These are phyloP conservation scores for Toxotes chatareus DNA, from an alignment of 2,113 vertebrate genomes.

Conservation along the genomic window DNA sequence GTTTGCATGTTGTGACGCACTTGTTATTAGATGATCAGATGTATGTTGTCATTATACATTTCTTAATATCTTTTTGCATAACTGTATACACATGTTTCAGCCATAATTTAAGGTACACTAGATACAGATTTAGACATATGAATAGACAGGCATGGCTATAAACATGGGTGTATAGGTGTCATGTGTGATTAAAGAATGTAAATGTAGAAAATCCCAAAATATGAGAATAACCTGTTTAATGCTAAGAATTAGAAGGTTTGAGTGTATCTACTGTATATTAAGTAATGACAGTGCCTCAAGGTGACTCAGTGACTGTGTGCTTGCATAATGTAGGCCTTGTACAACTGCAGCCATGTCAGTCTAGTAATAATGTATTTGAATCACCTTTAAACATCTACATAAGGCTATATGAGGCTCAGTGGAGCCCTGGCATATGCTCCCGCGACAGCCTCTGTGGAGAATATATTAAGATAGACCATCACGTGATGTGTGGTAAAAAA, in stretches of 20 bases:
- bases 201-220: background rate
- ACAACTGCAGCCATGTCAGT: conserved; percentile 32
- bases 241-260: background rate
- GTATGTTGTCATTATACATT: background rate
- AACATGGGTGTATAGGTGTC: background rate
- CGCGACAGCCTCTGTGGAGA: conserved; percentile 13
- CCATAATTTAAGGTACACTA: background rate
- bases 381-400: conserved; percentile 55
- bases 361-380: conserved; percentile 56
- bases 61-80: background rate
- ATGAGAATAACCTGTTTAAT: background rate
- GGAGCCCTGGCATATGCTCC: conserved; percentile 52
- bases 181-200: background rate
- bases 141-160: background rate
- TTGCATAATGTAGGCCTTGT: conserved; percentile 51
- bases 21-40: conserved; percentile 1
- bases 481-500: conserved; percentile 17
- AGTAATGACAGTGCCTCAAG: conserved; percentile 25
- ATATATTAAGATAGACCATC: conserved; percentile 36
- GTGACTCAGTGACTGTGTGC: conserved; percentile 47
- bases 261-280: conserved; percentile 15
- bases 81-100: background rate
- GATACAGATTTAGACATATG: background rate
- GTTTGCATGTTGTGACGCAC: background rate
- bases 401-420: conserved; percentile 45